phyloP scores from a whole-genome alignment of 2,888 invertebrate species.

The Andrena marginata region DNA sequence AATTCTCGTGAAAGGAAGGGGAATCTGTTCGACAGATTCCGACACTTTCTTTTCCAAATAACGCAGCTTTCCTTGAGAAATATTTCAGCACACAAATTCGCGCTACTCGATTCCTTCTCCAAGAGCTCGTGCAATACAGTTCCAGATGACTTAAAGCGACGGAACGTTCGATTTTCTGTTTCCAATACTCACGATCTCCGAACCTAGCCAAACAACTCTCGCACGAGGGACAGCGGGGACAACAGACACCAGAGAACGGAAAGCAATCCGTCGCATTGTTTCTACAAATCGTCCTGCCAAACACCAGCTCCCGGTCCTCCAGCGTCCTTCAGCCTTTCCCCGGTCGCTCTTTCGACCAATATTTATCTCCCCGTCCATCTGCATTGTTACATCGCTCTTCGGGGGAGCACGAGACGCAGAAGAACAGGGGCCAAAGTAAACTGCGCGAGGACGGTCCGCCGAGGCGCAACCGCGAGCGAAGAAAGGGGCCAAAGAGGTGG shows the following conservation, averaged over 20 bases:
- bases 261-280: constrained; percentile 25
- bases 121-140: too few relatives aligned
- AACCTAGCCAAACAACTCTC: too few relatives aligned
- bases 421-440: constrained; percentile 43
- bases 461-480: constrained; percentile 11
- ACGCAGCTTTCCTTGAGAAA: too few relatives aligned
- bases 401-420: constrained; percentile 2
- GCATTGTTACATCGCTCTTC: constrained; percentile 31
- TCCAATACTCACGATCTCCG: too few relatives aligned
- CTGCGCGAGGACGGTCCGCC: constrained; percentile 18
- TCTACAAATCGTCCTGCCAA: constrained; percentile 15
- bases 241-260: not conserved
- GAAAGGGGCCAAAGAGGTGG: not conserved
- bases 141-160: too few relatives aligned
- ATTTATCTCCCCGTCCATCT: constrained; percentile 38
- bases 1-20: not conserved
- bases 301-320: not conserved
- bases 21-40: constrained; percentile 2
- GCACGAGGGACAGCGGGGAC: too few relatives aligned
- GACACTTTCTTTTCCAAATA: not conserved
- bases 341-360: constrained; percentile 37
- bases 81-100: too few relatives aligned
- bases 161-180: too few relatives aligned
- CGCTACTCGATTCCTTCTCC: too few relatives aligned
- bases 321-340: not conserved